A percentile compares a stretch with the other conserved stretches of the same genome.
These are phyloP conservation scores for Tyria jacobaeae DNA, from an alignment of 2,888 invertebrate genomes.

Conservation along the genomic window DNA sequence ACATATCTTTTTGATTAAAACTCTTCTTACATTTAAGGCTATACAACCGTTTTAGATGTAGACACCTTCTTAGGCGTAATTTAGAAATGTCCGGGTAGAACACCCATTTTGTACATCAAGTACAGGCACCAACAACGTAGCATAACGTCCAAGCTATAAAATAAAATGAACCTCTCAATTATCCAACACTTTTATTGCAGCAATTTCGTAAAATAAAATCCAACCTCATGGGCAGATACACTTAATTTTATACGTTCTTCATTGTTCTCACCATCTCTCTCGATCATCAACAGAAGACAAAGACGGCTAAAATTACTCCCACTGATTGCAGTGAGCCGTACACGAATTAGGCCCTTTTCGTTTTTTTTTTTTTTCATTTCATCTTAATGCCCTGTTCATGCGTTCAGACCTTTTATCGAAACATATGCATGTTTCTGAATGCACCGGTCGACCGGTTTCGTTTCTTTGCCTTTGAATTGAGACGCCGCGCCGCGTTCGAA, in stretches of 20 bases:
- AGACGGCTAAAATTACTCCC: constrained; percentile 77
- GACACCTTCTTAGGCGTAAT: not conserved
- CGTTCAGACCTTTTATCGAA: constrained; percentile 82
- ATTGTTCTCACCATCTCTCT: constrained; percentile 65
- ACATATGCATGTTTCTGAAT: constrained; percentile 80
- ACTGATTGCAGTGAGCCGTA: constrained; percentile 84
- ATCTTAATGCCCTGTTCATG: constrained; percentile 83
- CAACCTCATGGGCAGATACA: constrained; percentile 77
- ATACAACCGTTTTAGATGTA: not conserved
- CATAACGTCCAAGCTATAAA: constrained; percentile 50
- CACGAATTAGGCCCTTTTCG: constrained; percentile 82
- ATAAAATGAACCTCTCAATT: constrained; percentile 79
- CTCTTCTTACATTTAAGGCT: not conserved
- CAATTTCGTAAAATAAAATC: constrained; percentile 81
- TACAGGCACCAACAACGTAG: constrained; percentile 9
- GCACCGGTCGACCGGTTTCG: constrained; percentile 81
- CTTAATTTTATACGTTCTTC: constrained; percentile 79
- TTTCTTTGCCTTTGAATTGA: constrained; percentile 78
- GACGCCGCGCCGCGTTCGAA: constrained; percentile 68
- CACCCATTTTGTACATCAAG: not conserved
- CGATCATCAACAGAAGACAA: constrained; percentile 53
- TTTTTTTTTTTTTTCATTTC: constrained; percentile 70
- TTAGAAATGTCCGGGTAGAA: not conserved
- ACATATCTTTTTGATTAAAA: constrained; percentile 7
- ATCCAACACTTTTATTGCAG: constrained; percentile 79